Percentiles rank a stretch among this genome's conserved stretches.
phyloP scores from a whole-genome alignment of 2,113 vertebrate species.

The Riparia riparia region DNA sequence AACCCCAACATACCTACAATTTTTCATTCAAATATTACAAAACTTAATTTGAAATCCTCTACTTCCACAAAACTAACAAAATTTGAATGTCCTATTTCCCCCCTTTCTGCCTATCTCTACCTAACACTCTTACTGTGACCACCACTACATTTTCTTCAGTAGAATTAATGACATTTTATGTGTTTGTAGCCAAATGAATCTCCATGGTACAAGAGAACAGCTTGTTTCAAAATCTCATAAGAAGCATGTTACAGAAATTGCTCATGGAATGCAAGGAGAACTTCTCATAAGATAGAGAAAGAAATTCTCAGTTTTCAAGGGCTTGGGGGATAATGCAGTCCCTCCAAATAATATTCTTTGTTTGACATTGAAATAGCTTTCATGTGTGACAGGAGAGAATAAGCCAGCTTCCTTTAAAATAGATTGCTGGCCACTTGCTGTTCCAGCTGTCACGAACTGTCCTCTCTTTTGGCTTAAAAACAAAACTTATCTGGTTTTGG shows the following conservation, averaged over 20 bases:
- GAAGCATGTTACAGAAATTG: neutral
- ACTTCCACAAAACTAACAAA: neutral
- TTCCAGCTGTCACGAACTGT: neutral
- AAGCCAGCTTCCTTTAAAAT: constrained; percentile 26
- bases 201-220: neutral
- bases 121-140: neutral
- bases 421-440: neutral
- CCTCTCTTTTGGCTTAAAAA: neutral
- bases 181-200: neutral
- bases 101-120: neutral
- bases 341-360: neutral
- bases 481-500: neutral
- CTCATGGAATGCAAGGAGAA: neutral
- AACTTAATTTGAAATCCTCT: neutral
- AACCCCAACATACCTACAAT: fast-evolving
- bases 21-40: neutral
- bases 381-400: constrained; percentile 9
- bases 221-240: neutral
- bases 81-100: neutral
- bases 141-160: neutral
- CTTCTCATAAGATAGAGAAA: neutral
- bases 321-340: neutral
- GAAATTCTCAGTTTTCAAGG: neutral
- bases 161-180: neutral
- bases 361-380: constrained; percentile 39